Evolutionary conservation across 2,797 vertebrate genomes (phyloP).

Genomic region (Neostethus bicornis): DNA sequence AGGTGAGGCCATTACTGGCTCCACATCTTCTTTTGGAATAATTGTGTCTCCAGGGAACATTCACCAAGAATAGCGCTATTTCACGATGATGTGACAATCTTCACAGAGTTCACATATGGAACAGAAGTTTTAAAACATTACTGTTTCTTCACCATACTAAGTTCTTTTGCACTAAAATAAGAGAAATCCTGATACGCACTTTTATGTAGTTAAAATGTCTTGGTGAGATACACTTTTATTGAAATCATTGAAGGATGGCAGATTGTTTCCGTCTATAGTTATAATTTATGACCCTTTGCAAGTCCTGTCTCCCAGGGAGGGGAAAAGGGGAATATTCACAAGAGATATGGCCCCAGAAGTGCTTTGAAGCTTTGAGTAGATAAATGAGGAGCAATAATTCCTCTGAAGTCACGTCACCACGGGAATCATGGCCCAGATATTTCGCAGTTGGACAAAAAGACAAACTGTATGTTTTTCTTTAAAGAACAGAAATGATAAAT

Average conservation of each 20-base stretch:
- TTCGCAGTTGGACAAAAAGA: constrained; percentile 26
- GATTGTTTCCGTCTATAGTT: background rate
- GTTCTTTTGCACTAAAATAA: background rate
- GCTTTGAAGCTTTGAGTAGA: constrained; percentile 27
- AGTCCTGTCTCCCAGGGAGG: constrained; percentile 25
- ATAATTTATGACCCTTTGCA: constrained; percentile 47
- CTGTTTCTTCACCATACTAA: background rate
- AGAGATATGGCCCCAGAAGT: constrained; percentile 28
- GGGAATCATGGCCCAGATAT: constrained; percentile 48
- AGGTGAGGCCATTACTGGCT: constrained; percentile 47
- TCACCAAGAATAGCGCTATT: constrained; percentile 17
- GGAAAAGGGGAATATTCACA: constrained; percentile 12
- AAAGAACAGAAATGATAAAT: background rate
- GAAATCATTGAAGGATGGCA: constrained; percentile 1
- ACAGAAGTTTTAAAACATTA: background rate
- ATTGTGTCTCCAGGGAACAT: constrained; percentile 40
- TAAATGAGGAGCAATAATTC: constrained; percentile 28
- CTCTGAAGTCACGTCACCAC: constrained; percentile 26
- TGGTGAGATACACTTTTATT: constrained; percentile 10
- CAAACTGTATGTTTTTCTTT: constrained; percentile 6
- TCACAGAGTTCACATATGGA: constrained; percentile 2
- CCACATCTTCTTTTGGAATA: constrained; percentile 33
- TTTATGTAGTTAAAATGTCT: constrained; percentile 5
- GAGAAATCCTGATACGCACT: background rate
- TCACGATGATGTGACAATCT: constrained; percentile 11